phyloP scores from a whole-genome alignment of 2,888 invertebrate species.

The Onchidella celtica region DNA sequence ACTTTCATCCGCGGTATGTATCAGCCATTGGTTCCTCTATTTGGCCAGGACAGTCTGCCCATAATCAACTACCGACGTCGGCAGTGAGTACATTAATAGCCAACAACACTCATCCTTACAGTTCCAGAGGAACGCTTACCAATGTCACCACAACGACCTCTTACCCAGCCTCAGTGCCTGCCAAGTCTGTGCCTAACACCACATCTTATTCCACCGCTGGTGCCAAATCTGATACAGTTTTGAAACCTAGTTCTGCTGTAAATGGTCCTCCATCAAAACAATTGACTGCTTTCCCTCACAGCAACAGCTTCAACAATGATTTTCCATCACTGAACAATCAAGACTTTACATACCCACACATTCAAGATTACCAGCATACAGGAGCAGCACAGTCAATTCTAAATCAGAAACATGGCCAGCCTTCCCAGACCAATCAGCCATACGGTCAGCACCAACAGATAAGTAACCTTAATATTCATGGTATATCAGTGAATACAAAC shows the following conservation, averaged over 20 bases:
- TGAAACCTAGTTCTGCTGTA: not conserved
- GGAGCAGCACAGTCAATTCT: not conserved
- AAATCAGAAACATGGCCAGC: not conserved
- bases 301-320: not conserved
- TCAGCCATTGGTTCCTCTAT: slow-evolving; percentile 36
- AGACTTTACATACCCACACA: not conserved
- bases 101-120: not conserved
- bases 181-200: not conserved
- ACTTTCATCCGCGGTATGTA: slow-evolving; percentile 30
- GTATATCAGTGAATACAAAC: not conserved
- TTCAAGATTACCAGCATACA: not conserved
- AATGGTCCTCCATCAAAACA: not conserved
- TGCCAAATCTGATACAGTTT: not conserved
- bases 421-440: not conserved
- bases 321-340: not conserved
- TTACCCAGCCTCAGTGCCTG: not conserved
- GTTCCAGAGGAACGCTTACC: not conserved
- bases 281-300: not conserved
- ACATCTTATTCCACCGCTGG: not conserved
- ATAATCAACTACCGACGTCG: not conserved
- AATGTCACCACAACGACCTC: not conserved
- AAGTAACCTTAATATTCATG: not conserved
- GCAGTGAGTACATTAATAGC: not conserved
- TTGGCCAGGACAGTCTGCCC: slow-evolving; percentile 18
- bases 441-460: not conserved